A percentile compares a stretch with the other conserved stretches of the same genome.
Conservation (phyloP, 1,140 invertebrate species). For the Argopecten irradians region DNA sequence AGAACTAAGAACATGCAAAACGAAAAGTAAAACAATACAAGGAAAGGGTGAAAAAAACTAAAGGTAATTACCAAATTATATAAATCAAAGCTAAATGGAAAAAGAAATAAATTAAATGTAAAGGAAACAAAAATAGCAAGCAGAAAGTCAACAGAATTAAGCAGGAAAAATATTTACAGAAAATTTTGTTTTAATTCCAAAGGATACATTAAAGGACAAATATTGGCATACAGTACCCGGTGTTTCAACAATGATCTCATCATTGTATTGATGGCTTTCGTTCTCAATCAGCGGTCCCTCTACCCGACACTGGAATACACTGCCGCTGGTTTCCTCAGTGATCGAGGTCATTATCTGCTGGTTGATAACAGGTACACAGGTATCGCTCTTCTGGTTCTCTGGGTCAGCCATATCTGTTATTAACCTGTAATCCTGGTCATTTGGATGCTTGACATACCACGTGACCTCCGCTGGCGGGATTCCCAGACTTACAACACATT, state of each 20-base stretch:
- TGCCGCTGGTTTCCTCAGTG: not conserved
- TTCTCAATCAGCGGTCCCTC: not conserved
- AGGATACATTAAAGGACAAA: not conserved
- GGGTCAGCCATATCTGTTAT: not conserved
- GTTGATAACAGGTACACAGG: conserved; percentile 1
- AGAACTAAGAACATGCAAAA: too few species aligned
- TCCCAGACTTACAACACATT: not conserved
- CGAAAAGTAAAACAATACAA: too few species aligned
- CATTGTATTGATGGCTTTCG: not conserved
- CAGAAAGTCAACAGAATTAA: too few species aligned
- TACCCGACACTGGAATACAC: not conserved
- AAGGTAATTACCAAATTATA: too few species aligned
- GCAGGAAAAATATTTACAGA: too few species aligned
- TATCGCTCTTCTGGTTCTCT: not conserved
- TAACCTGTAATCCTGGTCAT: not conserved
- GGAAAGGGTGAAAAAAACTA: too few species aligned
- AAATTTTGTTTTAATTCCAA: too few species aligned
- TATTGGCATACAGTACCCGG: not conserved
- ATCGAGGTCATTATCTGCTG: not conserved
- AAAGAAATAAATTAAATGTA: too few species aligned
- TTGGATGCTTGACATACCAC: not conserved
- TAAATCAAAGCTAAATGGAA: too few species aligned
- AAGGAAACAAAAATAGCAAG: too few species aligned
- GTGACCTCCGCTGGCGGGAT: not conserved
- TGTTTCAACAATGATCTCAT: not conserved